Evolutionary conservation across 1,140 invertebrate species (phyloP).

Genomic region (Drosophila leontia): DNA sequence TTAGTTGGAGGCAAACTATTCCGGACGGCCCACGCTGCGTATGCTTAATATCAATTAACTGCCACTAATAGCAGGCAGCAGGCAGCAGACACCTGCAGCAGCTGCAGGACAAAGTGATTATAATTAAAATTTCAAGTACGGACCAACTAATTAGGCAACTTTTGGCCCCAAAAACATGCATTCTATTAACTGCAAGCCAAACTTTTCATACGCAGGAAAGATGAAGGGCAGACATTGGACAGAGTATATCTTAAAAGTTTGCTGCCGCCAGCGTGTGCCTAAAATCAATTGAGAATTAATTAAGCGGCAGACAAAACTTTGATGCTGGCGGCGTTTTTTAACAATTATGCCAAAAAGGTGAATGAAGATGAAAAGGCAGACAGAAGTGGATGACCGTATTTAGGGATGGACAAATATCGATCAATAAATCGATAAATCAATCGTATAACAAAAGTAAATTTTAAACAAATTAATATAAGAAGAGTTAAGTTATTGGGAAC

Average conservation of each 20-base stretch:
- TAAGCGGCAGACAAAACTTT: conserved; percentile 54
- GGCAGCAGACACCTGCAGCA: conserved; percentile 13
- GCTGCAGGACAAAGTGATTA: conserved; percentile 34
- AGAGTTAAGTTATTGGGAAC: no score
- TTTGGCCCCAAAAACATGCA: conserved; percentile 35
- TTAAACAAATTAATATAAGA: neutral
- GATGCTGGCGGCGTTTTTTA: conserved; percentile 43
- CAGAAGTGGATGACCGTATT: neutral
- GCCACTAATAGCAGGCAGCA: neutral
- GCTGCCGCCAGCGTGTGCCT: conserved; percentile 31
- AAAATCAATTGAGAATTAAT: conserved; percentile 75
- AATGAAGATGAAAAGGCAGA: conserved; percentile 10
- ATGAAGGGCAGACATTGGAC: neutral
- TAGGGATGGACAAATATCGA: neutral
- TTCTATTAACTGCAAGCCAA: conserved; percentile 18
- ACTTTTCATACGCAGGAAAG: conserved; percentile 8
- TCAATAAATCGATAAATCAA: neutral
- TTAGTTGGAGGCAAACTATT: conserved; percentile 28
- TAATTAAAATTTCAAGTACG: conserved; percentile 43
- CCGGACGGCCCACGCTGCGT: conserved; percentile 28
- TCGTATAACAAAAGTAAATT: neutral
- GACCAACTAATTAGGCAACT: conserved; percentile 58
- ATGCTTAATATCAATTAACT: conserved; percentile 62
- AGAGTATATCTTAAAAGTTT: conserved; percentile 16
- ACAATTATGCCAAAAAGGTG: conserved; percentile 50